These are phyloP conservation scores for Oscarella lobularis DNA, from an alignment of 37 sponge, comb jelly and placozoan genomes.

Conservation along the genomic window DNA sequence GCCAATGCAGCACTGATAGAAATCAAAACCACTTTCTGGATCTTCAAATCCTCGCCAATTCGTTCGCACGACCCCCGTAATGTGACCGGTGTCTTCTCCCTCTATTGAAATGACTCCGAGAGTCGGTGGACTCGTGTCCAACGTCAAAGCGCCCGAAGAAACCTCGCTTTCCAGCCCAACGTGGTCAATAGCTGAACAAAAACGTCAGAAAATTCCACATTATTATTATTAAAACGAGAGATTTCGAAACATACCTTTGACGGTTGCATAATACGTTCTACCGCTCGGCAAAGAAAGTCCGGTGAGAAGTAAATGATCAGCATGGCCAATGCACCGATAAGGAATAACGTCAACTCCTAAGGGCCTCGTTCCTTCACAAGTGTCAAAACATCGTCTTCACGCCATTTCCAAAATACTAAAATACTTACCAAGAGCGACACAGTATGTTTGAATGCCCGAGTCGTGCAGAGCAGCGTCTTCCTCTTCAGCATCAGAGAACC, in stretches of 20 bases:
- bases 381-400: not conserved
- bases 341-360: not conserved
- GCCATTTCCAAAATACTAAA: not conserved
- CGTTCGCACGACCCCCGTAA: conserved; percentile 7
- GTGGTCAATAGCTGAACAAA: conserved; percentile 20
- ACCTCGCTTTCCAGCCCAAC: conserved; percentile 10
- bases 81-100: not conserved
- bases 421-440: conserved; percentile 50
- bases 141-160: conserved; percentile 18
- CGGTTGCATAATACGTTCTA: not conserved
- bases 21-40: conserved; percentile 30
- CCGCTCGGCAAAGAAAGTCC: not conserved
- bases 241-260: not conserved
- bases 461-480: conserved; percentile 15
- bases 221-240: not conserved
- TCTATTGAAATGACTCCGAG: conserved; percentile 10
- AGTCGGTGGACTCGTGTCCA: conserved; percentile 56
- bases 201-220: not conserved
- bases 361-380: not conserved
- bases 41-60: conserved; percentile 38
- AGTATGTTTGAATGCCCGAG: conserved; percentile 33
- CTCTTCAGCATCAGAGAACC: conserved; percentile 32
- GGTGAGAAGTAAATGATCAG: not conserved
- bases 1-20: conserved; percentile 36
- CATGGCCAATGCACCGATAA: not conserved